Conservation (phyloP, 2,113 vertebrate species). For the Mustela nigripes region DNA sequence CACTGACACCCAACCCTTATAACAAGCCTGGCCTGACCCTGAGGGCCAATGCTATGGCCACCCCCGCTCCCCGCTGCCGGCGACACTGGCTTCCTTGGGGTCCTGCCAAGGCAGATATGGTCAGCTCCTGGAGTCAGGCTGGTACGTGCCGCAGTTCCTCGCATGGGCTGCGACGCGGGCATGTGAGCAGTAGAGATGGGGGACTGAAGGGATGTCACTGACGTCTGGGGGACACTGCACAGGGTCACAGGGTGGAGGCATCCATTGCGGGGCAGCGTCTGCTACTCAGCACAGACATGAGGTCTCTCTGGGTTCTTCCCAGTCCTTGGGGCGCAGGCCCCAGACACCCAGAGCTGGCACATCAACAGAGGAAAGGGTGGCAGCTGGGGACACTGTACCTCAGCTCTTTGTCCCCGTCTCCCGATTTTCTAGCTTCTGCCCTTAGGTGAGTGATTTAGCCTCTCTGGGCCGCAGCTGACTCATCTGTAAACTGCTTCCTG, state of each 20-base stretch:
- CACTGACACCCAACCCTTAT: background rate
- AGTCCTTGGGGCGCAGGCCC: background rate
- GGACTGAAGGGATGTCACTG: background rate
- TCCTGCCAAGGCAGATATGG: background rate
- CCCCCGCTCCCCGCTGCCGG: background rate
- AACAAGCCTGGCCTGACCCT: background rate
- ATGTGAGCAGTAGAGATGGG: background rate
- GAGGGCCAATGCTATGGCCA: too few species aligned
- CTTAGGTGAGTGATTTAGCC: background rate
- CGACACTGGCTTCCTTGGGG: background rate
- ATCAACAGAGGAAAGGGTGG: background rate
- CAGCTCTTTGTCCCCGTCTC: background rate
- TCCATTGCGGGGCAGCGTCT: accelerated
- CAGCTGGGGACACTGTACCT: background rate
- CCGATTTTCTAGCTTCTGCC: background rate
- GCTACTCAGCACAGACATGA: background rate
- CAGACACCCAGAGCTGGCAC: background rate
- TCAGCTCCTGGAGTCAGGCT: background rate
- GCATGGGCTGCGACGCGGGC: background rate
- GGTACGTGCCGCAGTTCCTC: too few species aligned
- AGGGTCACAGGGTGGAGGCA: background rate
- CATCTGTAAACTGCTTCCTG: background rate
- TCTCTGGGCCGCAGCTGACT: background rate
- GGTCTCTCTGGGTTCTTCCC: background rate
- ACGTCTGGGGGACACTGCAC: background rate